phyloP scores from a whole-genome alignment of 2,888 invertebrate genomes.

The Apocheima hispidaria region DNA sequence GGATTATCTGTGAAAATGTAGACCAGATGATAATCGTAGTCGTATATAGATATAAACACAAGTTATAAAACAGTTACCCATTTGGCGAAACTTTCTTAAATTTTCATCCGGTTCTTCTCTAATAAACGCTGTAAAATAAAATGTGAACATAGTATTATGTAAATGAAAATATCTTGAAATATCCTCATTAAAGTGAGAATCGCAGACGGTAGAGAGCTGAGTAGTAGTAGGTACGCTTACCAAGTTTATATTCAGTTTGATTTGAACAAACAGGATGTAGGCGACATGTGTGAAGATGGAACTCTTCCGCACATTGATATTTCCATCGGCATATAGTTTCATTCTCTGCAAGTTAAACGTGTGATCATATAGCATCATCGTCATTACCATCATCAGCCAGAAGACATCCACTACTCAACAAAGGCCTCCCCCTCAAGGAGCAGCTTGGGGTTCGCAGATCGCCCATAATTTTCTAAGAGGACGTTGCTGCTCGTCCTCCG shows the following conservation, averaged over 20 bases:
- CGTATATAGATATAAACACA: background rate
- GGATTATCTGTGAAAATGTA: no score
- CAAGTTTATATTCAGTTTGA: slow-evolving; percentile 11
- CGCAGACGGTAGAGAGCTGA: no score
- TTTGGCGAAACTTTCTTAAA: slow-evolving; percentile 56
- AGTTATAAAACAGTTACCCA: slow-evolving; percentile 50
- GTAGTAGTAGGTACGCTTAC: slow-evolving; percentile 4
- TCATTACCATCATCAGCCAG: no score
- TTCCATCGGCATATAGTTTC: slow-evolving; percentile 60
- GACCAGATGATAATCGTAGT: no score
- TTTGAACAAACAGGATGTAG: slow-evolving; percentile 53
- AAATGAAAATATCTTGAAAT: background rate
- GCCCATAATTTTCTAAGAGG: no score
- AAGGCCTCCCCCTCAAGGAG: no score
- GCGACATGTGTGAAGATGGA: slow-evolving; percentile 58
- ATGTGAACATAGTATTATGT: no score
- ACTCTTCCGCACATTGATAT: slow-evolving; percentile 56
- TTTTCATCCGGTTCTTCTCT: slow-evolving; percentile 46
- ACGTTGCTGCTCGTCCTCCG: no score
- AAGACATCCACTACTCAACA: no score
- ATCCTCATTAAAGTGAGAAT: no score
- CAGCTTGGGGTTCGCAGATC: no score
- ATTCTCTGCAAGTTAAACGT: slow-evolving; percentile 22
- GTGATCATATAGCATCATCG: no score
- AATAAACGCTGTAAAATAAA: slow-evolving; percentile 7